A percentile compares a stretch with the other conserved stretches of the same genome.
Evolutionary conservation across 2,113 vertebrate species (phyloP).

Genomic region (Cairina moschata): DNA sequence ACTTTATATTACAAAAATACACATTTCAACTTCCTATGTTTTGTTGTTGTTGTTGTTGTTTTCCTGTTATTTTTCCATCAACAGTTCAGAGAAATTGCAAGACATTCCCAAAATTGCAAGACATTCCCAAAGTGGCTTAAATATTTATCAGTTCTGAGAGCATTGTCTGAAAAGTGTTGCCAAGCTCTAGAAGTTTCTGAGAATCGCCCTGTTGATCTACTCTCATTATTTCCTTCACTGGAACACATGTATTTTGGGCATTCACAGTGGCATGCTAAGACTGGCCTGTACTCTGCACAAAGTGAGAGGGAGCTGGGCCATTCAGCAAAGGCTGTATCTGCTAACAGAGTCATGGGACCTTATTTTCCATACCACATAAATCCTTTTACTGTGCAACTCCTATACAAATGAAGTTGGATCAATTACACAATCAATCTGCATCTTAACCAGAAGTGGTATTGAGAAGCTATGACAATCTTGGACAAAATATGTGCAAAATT

Average conservation of each 20-base stretch:
- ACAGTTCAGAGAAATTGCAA: not conserved
- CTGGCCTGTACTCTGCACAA: not conserved
- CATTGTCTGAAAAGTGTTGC: not conserved
- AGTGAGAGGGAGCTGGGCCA: not conserved
- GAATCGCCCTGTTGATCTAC: not conserved
- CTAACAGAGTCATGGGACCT: rapidly evolving
- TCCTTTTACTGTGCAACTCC: not conserved
- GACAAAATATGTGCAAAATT: not conserved
- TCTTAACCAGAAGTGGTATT: not conserved
- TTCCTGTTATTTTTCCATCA: not conserved
- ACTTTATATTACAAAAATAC: not conserved
- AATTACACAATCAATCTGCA: not conserved
- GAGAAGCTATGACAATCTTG: not conserved
- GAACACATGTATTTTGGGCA: not conserved
- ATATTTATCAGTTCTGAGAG: not conserved
- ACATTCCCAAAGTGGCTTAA: not conserved
- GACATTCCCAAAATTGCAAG: not conserved
- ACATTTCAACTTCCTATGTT: not conserved
- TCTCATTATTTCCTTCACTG: not conserved
- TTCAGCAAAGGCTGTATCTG: not conserved
- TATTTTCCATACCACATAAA: not conserved
- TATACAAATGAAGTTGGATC: not conserved
- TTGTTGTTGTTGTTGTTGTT: not conserved
- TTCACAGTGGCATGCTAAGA: not conserved
- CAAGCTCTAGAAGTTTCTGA: not conserved